Evolutionary conservation across 2,888 invertebrate genomes (phyloP), one percentile per base, ranked within the genome.

Genomic region (Aphelenchoides bicaudatus): DNA sequence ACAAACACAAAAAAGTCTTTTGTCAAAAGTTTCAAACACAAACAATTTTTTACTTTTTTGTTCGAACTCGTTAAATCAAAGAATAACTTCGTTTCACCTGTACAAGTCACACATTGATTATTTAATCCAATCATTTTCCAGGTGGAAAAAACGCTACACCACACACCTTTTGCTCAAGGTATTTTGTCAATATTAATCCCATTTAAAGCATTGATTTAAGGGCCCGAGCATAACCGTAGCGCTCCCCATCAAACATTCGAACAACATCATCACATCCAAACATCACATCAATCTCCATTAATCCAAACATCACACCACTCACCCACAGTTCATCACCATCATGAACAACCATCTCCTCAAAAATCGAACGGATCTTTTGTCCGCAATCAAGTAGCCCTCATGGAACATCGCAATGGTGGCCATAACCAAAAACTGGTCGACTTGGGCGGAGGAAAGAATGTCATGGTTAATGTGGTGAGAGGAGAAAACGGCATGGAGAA

Each of bases 401-500:
- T 63, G 54, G 59, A 63, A 23, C 58, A 29, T 6, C 39, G 61
- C 29, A 19, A 48, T 29, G 59, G 37, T 59, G 39, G 30, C n/a
- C 28, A 3, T n/a, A 23, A 23, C 28, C 39, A 54, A 25, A 57
- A 56, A 30, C 54, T 77, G 51, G 75, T 79, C 34, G 78, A 79
- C 63, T 59, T 79, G 16, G 79, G 79, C 48, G 78, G 73, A 28
- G 79, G 79, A 56, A 72, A 77, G 43, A 71, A 75, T 59, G 79
- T 76, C 5, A 71, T 69, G 65, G 75, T 79, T 56, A 80, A 75
- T 39, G 78, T 79, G 10, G 71, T 79, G 3, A 63, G 68, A 16
- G 78, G 70, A 25, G 73, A 71, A 28, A 72, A 71, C 38, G 79
- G 79, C 8, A 61, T 72, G 27, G 79, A 79, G 61, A 73, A 74